phyloP scores from a whole-genome alignment of 2,113 vertebrate species.

The Callionymus lyra region DNA sequence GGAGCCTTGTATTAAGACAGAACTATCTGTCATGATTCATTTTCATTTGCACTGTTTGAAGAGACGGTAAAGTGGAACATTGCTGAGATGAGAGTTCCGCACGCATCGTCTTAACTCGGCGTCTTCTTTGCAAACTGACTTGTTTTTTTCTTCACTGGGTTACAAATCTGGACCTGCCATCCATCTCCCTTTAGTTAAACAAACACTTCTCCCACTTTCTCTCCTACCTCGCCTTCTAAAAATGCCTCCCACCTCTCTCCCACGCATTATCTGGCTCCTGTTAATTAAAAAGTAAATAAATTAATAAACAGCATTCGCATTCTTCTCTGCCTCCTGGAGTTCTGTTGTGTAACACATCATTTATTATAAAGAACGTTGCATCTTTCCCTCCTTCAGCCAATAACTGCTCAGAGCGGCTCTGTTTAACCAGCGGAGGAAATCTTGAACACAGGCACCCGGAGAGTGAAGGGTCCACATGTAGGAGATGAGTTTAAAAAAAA shows the following conservation, averaged over 20 bases:
- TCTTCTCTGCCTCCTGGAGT: slow-evolving; percentile 24
- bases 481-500: no score
- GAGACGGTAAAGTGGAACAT: no score
- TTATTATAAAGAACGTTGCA: slow-evolving; percentile 32
- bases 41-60: no score
- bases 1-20: no score
- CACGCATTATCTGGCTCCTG: slow-evolving; percentile 41
- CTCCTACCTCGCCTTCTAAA: slow-evolving; percentile 22
- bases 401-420: no score
- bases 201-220: slow-evolving; percentile 34
- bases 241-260: slow-evolving; percentile 40
- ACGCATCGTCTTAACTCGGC: background rate
- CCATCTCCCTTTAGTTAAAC: slow-evolving; percentile 27
- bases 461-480: no score
- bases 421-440: no score
- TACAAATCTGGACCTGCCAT: slow-evolving; percentile 15
- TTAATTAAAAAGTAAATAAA: slow-evolving; percentile 10
- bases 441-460: no score
- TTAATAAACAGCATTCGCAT: slow-evolving; percentile 1
- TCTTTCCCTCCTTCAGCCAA: slow-evolving; percentile 10
- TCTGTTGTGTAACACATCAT: slow-evolving; percentile 45
- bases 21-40: no score
- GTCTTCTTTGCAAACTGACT: slow-evolving; percentile 9
- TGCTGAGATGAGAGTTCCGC: no score
- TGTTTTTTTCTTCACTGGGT: slow-evolving; percentile 1